Base-by-base conservation (phyloP, 2,113 vertebrate genomes). In the Paraplagusia blochii region DNA sequence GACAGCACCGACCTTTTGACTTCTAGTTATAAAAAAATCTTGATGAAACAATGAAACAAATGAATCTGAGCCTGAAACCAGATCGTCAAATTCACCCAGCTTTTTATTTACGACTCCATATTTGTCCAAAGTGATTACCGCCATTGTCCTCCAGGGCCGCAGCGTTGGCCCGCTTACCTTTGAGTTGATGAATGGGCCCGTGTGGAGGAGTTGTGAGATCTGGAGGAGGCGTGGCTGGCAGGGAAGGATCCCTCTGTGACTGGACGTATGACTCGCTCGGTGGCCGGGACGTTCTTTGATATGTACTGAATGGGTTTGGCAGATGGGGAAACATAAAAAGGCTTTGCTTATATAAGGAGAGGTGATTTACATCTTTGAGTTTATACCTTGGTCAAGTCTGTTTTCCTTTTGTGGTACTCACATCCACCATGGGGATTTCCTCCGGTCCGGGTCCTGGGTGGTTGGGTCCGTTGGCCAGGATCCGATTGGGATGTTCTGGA, bases 361-460 rank as follows among this genome's bases (percentile, higher is more conserved):
- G 40, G 67, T 58, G 56, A 34, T 50, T 22, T 42, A 14, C 45
- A 53, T 46, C 14, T 69, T 50, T 35, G n/a, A 14, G 16, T 2
- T 5, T 42, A 38, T 15, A n/a, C 16, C 56, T 53, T 38, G 53
- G 42, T 58, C 39, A 48, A 11, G 5, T 44, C 15, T 50, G 58
- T 66, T 36, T 52, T 29, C 22, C 22, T 29, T 35, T 46, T 58
- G 10, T 38, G 22, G 62, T 58, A 93, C 94, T 92, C 89, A 98
- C 95, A 42, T 98, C 94, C 38, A 92, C 93, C 96, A 98, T 98
- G 55, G 95, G 96, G 85, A 98, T 95, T 83, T 98, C 95, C 80
- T 98, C 95, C 0, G 95, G 96, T 81, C 96, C 94, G 39, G 95
- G 92, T 65, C 94, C 93, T 8, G 96, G 95, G 79, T 98, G 96